These are phyloP conservation scores for Momotus momota DNA, from an alignment of 2,797 vertebrate species.

Conservation along the genomic window DNA sequence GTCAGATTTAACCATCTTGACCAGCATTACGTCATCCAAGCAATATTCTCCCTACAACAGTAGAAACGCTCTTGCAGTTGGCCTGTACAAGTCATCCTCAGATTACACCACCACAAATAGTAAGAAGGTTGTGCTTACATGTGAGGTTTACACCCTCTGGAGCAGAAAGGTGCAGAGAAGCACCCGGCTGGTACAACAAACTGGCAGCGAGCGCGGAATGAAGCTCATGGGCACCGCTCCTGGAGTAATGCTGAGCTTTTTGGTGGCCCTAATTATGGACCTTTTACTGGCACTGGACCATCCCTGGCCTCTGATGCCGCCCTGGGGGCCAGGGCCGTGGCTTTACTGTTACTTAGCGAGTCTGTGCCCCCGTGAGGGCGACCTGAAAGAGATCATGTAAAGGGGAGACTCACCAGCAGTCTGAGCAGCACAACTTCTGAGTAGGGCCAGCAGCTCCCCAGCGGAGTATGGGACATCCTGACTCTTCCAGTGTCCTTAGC, in stretches of 20 bases:
- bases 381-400: neutral
- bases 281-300: neutral
- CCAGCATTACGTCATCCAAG: neutral
- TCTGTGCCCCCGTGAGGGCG: neutral
- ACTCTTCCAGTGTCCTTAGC: neutral
- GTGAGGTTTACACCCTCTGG: neutral
- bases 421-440: neutral
- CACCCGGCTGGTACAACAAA: neutral
- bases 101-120: neutral
- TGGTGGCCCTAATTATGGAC: neutral
- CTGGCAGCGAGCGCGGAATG: neutral
- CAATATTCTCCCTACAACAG: neutral
- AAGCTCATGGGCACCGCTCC: neutral
- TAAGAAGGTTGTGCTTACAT: neutral
- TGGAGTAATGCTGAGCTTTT: neutral
- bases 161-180: neutral
- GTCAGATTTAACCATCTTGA: neutral
- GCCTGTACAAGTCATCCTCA: neutral
- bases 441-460: neutral
- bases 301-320: neutral
- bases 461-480: neutral
- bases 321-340: neutral
- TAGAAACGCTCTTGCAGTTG: neutral
- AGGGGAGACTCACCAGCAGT: neutral
- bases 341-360: neutral